Conservation (phyloP, 2,113 vertebrate species). For the Urocolius indicus region DNA sequence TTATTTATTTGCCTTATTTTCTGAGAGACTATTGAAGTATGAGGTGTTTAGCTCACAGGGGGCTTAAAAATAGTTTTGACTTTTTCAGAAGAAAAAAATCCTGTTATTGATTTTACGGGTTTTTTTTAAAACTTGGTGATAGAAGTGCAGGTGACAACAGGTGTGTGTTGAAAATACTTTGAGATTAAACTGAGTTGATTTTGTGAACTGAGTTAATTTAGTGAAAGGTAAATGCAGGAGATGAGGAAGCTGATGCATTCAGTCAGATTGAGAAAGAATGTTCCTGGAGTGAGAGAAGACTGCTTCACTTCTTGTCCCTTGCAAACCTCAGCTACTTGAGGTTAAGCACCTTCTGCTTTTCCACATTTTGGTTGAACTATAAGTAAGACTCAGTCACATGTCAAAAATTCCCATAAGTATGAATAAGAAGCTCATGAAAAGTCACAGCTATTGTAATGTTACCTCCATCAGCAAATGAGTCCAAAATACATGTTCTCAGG, state of each 20-base stretch:
- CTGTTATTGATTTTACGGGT: background rate
- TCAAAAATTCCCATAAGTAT: background rate
- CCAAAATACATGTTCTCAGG: background rate
- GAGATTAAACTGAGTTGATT: background rate
- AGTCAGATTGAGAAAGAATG: background rate
- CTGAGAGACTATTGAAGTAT: background rate
- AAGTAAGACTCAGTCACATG: background rate
- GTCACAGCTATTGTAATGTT: background rate
- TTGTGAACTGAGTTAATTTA: background rate
- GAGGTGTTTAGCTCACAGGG: background rate
- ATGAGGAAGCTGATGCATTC: background rate
- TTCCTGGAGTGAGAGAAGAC: background rate
- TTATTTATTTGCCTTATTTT: background rate
- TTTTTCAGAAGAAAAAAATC: background rate
- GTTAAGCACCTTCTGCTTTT: background rate
- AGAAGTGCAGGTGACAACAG: background rate
- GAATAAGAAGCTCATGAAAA: background rate
- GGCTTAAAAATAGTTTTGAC: background rate
- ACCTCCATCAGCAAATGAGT: background rate
- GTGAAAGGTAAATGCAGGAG: background rate
- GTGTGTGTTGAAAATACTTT: background rate
- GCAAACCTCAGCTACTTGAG: background rate
- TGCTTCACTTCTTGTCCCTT: background rate
- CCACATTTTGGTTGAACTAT: background rate
- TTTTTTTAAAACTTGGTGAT: background rate